Base-by-base conservation (phyloP, 2,888 invertebrate genomes). In the Proisotoma minuta region DNA sequence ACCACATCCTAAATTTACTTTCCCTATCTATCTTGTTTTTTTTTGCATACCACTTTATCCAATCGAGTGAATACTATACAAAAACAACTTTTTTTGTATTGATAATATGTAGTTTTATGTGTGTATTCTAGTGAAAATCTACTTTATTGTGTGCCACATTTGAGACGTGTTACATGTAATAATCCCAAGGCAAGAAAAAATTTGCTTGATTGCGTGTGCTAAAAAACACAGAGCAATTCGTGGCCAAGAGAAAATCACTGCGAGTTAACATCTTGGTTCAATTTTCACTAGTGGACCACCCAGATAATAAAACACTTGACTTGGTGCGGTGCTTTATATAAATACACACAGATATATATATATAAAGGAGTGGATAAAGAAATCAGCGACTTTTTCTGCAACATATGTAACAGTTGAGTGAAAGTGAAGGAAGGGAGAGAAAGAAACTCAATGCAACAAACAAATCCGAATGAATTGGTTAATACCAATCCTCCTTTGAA, bases 381-480 rank as follows among this genome's bases (percentile, higher is more conserved):
- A 54, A 54, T 54, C 34, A 20, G 47, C 3, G 34, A n/a, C 5
- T 43, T 52, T 24, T 52, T 8, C 8, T 52, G 10, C 53, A 54
- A 54, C 53, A 54, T 54, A 54, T 54, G 53, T 54, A 39, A 20
- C 34, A 29, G 34, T 54, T 54, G 53, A 28, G 53, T 39, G 34
- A 34, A 23, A 39, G 24, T 18, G 26, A n/a, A 28, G 26, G 52
- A 52, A 27, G 29, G 15, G 29, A 52, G 26, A 52, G 52, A 28
- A 20, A 52, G 52, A n/a, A 29, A 39, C 29, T 20, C 27, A 24
- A n/a, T 39, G 39, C 20, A 39, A 18, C 20, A 20, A 23, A 49
- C 53, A 54, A 54, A 54, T 54, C 53, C 39, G 53, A 34, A 54
- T 54, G 53, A 54, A 54, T 54, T 54, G 39, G 39, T 18, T 20